Conservation (phyloP, 2,888 invertebrate species). For the Philereme vetulata region DNA sequence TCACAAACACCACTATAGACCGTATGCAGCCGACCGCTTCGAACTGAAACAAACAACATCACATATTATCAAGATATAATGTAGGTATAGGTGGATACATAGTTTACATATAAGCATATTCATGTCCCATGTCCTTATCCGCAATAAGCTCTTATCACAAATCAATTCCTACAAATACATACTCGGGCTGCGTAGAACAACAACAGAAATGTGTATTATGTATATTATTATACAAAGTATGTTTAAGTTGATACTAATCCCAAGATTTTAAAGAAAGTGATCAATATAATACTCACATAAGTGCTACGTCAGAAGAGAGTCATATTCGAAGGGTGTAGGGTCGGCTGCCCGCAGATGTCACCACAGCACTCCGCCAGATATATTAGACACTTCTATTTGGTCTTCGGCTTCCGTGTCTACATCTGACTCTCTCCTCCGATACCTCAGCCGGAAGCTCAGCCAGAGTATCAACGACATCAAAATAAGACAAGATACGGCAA, state of each 20-base stretch:
- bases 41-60: slow-evolving; percentile 66
- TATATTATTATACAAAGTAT: no score
- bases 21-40: slow-evolving; percentile 74
- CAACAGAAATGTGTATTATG: no score
- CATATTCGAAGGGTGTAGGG: slow-evolving; percentile 84
- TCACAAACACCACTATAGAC: slow-evolving; percentile 69
- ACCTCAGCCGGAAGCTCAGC: slow-evolving; percentile 72
- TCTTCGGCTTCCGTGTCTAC: slow-evolving; percentile 61
- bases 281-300: slow-evolving; percentile 66
- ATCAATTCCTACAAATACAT: no score
- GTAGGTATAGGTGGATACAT: no score
- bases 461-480: slow-evolving; percentile 82
- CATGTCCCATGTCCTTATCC: no score
- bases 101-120: no score
- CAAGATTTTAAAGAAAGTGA: not conserved
- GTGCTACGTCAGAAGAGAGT: slow-evolving; percentile 82
- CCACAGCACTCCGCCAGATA: slow-evolving; percentile 87
- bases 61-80: not conserved
- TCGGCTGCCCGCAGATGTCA: slow-evolving; percentile 86
- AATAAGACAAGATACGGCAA: slow-evolving; percentile 82
- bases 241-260: not conserved
- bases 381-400: slow-evolving; percentile 85
- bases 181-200: no score
- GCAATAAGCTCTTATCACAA: no score
- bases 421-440: slow-evolving; percentile 64